These are phyloP conservation scores for Chloromyia formosa DNA, from an alignment of 2,888 invertebrate species.

Conservation along the genomic window DNA sequence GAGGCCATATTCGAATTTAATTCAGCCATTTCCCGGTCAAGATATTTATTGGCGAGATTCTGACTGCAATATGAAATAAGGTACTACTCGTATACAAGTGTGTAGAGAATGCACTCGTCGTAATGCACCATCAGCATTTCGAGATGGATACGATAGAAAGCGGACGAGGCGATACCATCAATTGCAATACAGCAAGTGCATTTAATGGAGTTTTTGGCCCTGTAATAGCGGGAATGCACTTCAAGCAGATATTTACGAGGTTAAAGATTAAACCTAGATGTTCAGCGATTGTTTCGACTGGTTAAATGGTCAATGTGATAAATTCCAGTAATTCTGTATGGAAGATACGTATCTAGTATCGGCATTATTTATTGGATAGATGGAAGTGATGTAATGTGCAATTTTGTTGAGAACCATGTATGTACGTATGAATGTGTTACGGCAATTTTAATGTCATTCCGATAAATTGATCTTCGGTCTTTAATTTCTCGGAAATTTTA, in stretches of 20 bases:
- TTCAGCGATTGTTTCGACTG: neutral
- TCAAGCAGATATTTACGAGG: neutral
- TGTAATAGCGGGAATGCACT: neutral
- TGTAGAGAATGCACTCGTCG: neutral
- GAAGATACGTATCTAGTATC: too few species aligned
- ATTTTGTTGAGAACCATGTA: too few species aligned
- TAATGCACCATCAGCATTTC: constrained; percentile 18
- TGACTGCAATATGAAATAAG: constrained; percentile 9
- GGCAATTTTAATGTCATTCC: too few species aligned
- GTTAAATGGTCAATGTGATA: too few species aligned
- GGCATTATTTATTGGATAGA: too few species aligned
- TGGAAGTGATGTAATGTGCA: too few species aligned
- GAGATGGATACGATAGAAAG: neutral
- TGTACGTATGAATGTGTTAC: too few species aligned
- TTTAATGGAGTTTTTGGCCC: constrained; percentile 10
- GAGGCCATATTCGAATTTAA: constrained; percentile 11
- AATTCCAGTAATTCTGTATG: too few species aligned
- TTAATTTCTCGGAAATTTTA: too few species aligned
- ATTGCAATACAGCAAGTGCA: constrained; percentile 13
- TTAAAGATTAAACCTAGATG: constrained; percentile 3
- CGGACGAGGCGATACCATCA: neutral
- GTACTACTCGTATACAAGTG: neutral
- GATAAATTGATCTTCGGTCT: too few species aligned
- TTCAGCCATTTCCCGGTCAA: constrained; percentile 24
- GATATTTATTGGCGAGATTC: constrained; percentile 18